phyloP scores from a whole-genome alignment of 2,113 vertebrate genomes.

The Seriola aureovittata region DNA sequence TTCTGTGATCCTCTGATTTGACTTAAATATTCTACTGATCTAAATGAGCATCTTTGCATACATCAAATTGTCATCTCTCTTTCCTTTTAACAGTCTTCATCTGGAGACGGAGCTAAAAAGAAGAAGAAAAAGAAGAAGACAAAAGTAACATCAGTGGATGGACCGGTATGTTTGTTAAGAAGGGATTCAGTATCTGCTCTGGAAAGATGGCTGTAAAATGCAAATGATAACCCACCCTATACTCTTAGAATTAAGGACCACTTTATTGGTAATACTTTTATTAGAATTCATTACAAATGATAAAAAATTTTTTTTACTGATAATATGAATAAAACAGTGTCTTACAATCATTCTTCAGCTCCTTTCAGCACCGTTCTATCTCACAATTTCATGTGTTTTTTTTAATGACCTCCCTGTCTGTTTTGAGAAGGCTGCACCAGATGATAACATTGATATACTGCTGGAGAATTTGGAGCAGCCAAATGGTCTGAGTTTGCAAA shows the following conservation, averaged over 20 bases:
- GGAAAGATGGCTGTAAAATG: neutral
- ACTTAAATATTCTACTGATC: neutral
- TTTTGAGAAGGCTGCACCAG: slow-evolving; percentile 77
- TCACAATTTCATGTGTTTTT: neutral
- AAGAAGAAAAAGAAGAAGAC: slow-evolving; percentile 97
- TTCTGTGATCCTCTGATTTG: neutral
- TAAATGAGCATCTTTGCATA: neutral
- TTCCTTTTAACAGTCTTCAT: slow-evolving; percentile 57
- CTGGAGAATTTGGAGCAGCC: slow-evolving; percentile 89
- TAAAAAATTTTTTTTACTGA: neutral
- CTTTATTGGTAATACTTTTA: neutral
- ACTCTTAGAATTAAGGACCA: neutral
- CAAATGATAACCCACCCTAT: neutral
- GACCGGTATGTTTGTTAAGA: slow-evolving; percentile 77
- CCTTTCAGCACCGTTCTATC: too few relatives aligned
- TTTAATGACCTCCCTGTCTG: neutral
- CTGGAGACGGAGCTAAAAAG: slow-evolving; percentile 85
- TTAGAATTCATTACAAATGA: neutral
- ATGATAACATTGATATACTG: slow-evolving; percentile 90
- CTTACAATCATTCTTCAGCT: neutral
- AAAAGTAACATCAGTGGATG: slow-evolving; percentile 79
- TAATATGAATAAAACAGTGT: neutral
- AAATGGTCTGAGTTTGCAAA: slow-evolving; percentile 81
- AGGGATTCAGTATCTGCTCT: neutral
- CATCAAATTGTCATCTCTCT: neutral